Evolutionary conservation across 2,888 invertebrate genomes (phyloP), one percentile per base, ranked within the genome.

Genomic region (Cordilura impudica): DNA sequence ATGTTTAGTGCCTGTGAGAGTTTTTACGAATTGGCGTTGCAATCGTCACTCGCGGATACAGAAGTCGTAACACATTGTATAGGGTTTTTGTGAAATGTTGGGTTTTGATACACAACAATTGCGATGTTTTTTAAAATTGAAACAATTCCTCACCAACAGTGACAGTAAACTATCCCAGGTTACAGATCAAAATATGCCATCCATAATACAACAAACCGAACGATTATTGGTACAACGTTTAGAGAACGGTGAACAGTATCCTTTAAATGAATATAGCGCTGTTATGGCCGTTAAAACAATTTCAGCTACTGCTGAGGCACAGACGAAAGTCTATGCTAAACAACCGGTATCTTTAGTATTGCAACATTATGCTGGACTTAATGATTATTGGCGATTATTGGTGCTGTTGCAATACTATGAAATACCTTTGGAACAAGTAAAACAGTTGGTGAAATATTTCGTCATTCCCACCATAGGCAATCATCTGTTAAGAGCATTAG

Each of bases 71-170:
- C 93, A 1, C 93, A 94, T 83, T 94, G 94, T 58, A 91, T 95
- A 16, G 92, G 94, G 0, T 95, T 95, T 94, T 84, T 92, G 94
- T 31, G 95, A 95, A 86, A 93, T 94, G 92, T 91, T 95, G 21
- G 94, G 93, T 2, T 91, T 93, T 54, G 92, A 93, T 86, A 93
- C 95, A 0, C 92, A 93, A n/a, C 91, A 91, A 73, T 90, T 95
- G 77, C 91, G 94, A 78, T 91, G 94, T 23, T 92, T 93, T 81
- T 89, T 94, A 81, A 92, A 92, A 21, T 91, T 92, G 2, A 93
- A 93, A 3, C 91, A 67, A 8, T 58, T 91, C 2, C 69, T 83
- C 23, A 31, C 84, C n/a, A 16, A 66, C 6, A 8, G 5, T 56
- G 14, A 71, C 0, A 35, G 14, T 12, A 39, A 51, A 3, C 35